phyloP scores from a whole-genome alignment of 2,797 vertebrate species.

The Gallinago solitaria region DNA sequence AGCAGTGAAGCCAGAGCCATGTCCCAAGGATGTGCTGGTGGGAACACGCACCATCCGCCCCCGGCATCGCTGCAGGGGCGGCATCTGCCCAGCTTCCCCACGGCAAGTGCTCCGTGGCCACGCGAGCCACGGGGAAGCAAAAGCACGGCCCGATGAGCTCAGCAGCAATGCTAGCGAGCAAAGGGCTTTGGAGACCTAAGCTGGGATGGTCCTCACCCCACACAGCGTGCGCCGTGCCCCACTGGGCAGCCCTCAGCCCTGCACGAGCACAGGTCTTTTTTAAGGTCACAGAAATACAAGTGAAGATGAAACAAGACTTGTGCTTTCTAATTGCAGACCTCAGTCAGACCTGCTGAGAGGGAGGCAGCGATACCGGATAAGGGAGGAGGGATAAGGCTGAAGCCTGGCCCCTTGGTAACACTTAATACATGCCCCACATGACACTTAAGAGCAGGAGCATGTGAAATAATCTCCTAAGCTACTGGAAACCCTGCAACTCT shows the following conservation, averaged over 20 bases:
- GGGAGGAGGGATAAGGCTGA: background rate
- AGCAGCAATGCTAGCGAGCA: background rate
- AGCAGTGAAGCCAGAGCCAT: background rate
- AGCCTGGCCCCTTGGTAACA: background rate
- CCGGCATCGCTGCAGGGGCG: background rate
- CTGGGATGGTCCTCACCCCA: background rate
- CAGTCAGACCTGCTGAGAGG: background rate
- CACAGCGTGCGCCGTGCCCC: rapidly evolving
- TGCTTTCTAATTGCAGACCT: slow-evolving; percentile 3
- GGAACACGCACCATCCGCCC: background rate
- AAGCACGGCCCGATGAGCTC: rapidly evolving
- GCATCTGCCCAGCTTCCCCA: background rate
- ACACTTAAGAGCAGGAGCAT: slow-evolving; percentile 23
- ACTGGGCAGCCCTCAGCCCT: background rate
- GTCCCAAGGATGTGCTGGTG: background rate
- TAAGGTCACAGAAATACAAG: background rate
- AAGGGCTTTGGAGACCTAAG: background rate
- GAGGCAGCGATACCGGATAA: background rate
- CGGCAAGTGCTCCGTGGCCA: rapidly evolving
- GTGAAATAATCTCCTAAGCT: slow-evolving; percentile 54
- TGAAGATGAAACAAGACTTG: background rate
- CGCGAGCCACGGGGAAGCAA: background rate
- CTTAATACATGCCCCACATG: slow-evolving; percentile 29
- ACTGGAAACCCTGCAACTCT: slow-evolving; percentile 11
- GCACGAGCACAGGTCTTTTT: background rate